Conservation (phyloP, 1,140 invertebrate genomes). For the Zeugodacus cucurbitae region DNA sequence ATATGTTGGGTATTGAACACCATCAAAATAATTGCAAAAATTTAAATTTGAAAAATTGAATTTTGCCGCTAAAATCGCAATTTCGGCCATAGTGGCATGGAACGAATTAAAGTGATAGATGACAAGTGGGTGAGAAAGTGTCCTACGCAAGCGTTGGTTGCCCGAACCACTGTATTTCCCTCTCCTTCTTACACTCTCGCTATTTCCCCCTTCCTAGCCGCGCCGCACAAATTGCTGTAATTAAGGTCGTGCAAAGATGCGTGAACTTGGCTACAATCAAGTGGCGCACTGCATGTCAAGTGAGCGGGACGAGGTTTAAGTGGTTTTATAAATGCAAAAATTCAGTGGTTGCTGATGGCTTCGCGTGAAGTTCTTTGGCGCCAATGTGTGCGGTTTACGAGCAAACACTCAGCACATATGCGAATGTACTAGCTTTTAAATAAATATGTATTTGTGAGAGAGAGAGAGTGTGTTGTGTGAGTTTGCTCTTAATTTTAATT, state of each 20-base stretch:
- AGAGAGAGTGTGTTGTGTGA: not conserved
- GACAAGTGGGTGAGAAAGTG: no score
- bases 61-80: no score
- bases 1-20: no score
- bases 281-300: not conserved
- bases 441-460: no score
- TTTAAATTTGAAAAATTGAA: no score
- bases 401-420: not conserved
- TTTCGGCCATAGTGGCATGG: no score
- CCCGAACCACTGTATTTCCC: no score
- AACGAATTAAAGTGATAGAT: not conserved
- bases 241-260: conserved; percentile 12
- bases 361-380: not conserved
- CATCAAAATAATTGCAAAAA: no score
- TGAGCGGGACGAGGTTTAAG: not conserved
- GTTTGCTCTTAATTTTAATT: not conserved
- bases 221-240: conserved; percentile 10
- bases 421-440: not conserved
- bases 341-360: conserved; percentile 28
- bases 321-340: conserved; percentile 11
- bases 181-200: no score
- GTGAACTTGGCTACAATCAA: conserved; percentile 10
- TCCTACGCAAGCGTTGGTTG: no score
- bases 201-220: not conserved
- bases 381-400: not conserved